These are phyloP conservation scores for Baccha elongata DNA, from an alignment of 2,888 invertebrate genomes.

Conservation along the genomic window DNA sequence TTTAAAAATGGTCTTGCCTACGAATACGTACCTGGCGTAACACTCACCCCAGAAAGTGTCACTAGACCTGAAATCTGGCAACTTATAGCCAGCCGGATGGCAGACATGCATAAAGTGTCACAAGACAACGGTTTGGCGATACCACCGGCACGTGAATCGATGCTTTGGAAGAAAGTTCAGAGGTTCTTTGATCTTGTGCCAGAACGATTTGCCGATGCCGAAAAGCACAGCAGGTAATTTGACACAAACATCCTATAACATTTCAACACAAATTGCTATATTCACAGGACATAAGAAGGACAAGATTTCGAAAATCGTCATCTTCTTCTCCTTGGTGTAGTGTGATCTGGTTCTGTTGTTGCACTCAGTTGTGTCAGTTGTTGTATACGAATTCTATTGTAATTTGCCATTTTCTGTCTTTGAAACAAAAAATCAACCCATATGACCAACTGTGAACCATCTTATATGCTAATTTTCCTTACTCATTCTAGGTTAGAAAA, in stretches of 20 bases:
- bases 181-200: constrained; percentile 90
- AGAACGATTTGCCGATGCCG: constrained; percentile 86
- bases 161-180: constrained; percentile 90
- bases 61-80: constrained; percentile 86
- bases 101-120: constrained; percentile 89
- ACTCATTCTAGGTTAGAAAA: constrained; percentile 79
- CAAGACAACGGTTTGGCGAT: constrained; percentile 70
- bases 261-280: constrained; percentile 72
- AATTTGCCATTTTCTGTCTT: constrained; percentile 51
- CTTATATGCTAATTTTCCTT: constrained; percentile 64
- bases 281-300: constrained; percentile 74
- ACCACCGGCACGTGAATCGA: constrained; percentile 83
- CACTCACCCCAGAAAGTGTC: constrained; percentile 87
- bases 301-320: constrained; percentile 71
- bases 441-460: constrained; percentile 41
- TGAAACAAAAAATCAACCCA: constrained; percentile 20
- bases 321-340: constrained; percentile 64
- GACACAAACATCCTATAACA: constrained; percentile 62
- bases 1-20: constrained; percentile 97
- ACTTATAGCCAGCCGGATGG: constrained; percentile 92
- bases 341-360: constrained; percentile 70
- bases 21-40: constrained; percentile 92
- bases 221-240: constrained; percentile 88
- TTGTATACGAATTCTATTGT: constrained; percentile 67
- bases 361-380: constrained; percentile 69